A percentile compares a stretch with the other conserved stretches of the same genome.
These are phyloP conservation scores for Chloropsis hardwickii DNA, from an alignment of 2,113 vertebrate species.

Conservation along the genomic window DNA sequence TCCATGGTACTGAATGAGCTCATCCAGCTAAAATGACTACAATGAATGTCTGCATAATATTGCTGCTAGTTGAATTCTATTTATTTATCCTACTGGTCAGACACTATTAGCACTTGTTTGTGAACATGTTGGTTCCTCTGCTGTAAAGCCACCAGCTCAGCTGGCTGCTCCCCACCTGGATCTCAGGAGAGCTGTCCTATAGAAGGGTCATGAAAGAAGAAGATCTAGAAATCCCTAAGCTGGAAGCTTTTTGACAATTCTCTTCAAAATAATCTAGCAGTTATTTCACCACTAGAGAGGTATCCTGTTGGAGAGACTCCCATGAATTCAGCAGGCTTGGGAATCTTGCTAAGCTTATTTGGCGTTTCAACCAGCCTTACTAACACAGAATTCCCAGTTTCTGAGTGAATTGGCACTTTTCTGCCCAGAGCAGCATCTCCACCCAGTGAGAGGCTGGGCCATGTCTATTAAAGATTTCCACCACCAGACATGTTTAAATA, in stretches of 20 bases:
- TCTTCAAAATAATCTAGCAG: background rate
- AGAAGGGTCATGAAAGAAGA: background rate
- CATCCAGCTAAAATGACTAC: slow-evolving; percentile 27
- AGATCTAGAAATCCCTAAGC: background rate
- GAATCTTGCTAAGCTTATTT: background rate
- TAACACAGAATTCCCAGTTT: background rate
- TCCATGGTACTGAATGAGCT: background rate
- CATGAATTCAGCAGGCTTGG: background rate
- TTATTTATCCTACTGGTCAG: background rate
- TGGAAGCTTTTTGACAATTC: background rate
- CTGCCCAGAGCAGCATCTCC: background rate
- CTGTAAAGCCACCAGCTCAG: background rate
- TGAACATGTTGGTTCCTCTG: background rate
- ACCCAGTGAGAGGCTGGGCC: background rate
- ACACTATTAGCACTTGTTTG: background rate
- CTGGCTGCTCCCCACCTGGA: background rate
- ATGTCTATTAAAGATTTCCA: background rate
- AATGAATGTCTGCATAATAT: background rate
- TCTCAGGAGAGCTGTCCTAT: background rate
- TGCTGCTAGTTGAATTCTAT: background rate
- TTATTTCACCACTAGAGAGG: background rate
- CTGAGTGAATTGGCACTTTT: background rate
- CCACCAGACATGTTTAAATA: background rate
- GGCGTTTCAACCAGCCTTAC: background rate
- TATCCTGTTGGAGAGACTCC: background rate